Base-by-base conservation (phyloP, 2,888 invertebrate genomes). In the Ypsolopha scabrella region DNA sequence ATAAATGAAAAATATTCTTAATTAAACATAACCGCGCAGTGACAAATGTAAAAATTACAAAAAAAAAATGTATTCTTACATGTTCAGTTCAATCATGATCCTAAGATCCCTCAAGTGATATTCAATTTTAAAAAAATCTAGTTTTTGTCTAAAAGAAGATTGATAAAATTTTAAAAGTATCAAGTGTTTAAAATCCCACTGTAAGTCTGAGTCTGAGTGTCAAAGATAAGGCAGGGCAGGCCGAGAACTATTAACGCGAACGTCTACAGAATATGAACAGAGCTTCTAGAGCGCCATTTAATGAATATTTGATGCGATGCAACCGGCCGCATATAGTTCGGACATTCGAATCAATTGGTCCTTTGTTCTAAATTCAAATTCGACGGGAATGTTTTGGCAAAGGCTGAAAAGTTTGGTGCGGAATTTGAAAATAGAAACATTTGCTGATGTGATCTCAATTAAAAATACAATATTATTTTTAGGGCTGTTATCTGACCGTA, bases 261-360 rank as follows among this genome's bases (percentile, higher is more conserved):
- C 72, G 75, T 69, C 72, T 68, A 61, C 65, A 72, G 80, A 80
- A 80, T 80, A 76, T 77, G 75, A 76, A 76, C 64, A 64, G 62
- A 58, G 63, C 60, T 62, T 62, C 59, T 65, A 64, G 61, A 65
- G 60, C 65, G 68, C 70, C 66, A 67, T 75, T 72, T 76, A 79
- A 80, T 80, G 79, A 80, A 80, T 79, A 77, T 78, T 80, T 72
- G 73, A 78, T 73, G 66, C 62, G 61, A 67, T 69, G 70, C 70
- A 71, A 64, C 65, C 68, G 64, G 64, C 60, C 41, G 48, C 51
- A 48, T 51, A 41, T 45, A 39, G 8, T 36, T 55, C 54, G 60
- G 64, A 68, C 65, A 71, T 76, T 72, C 62, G 68, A 73, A 73
- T 75, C 75, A 76, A 77, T 78, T 76, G 70, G 64, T 61, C 57